phyloP scores from a whole-genome alignment of 1,140 invertebrate species.

The Ruditapes philippinarum region DNA sequence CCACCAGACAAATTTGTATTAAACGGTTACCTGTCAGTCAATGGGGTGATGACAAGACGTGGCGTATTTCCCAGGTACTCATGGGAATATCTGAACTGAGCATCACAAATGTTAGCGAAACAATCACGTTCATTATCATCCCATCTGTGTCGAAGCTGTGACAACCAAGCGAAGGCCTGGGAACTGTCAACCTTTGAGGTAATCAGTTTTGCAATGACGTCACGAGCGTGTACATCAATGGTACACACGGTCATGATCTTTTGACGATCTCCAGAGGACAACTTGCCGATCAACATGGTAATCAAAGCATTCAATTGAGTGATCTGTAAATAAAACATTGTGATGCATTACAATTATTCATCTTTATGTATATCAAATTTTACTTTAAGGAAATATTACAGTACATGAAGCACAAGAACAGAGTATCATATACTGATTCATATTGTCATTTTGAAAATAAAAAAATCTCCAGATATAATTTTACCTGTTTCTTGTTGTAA shows the following conservation, averaged over 20 bases:
- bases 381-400: too few species aligned
- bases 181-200: constrained; percentile 96
- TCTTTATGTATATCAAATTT: too few species aligned
- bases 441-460: too few species aligned
- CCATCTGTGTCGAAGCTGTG: constrained; percentile 97
- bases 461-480: too few species aligned
- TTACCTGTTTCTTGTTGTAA: constrained; percentile 97
- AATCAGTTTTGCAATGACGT: constrained; percentile 97
- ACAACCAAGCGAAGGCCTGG: constrained; percentile 98
- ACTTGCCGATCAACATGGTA: constrained; percentile 94
- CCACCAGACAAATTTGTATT: too few species aligned
- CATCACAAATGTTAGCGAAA: constrained; percentile 99
- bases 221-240: constrained; percentile 97
- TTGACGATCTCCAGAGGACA: constrained; percentile 96
- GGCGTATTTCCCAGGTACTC: constrained; percentile 99
- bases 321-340: constrained; percentile 91
- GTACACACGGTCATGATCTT: constrained; percentile 99
- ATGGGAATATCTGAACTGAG: constrained; percentile 95
- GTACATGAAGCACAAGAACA: too few species aligned
- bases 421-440: too few species aligned
- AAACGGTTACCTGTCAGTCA: constrained; percentile 96
- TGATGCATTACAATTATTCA: too few species aligned
- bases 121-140: constrained; percentile 96
- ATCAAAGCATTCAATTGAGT: constrained; percentile 96
- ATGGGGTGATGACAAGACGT: constrained; percentile 96